Conservation (phyloP, 2,888 invertebrate species). For the Tinea trinotella region DNA sequence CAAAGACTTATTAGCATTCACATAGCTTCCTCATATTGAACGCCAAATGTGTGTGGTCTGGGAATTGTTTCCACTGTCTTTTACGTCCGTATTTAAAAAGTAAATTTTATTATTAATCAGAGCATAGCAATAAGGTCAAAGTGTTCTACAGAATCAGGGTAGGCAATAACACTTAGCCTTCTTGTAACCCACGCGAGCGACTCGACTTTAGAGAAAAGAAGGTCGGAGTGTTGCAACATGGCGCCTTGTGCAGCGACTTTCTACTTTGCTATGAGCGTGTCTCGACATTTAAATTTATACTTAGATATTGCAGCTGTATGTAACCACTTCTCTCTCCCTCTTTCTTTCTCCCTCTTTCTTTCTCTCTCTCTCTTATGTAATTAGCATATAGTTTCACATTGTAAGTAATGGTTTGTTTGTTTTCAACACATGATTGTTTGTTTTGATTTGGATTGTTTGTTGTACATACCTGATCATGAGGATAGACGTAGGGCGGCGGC, state of each 20-base stretch:
- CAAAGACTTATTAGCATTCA: constrained; percentile 66
- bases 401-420: constrained; percentile 8
- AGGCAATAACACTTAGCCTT: constrained; percentile 47
- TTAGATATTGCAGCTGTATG: constrained; percentile 48
- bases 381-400: not conserved
- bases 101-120: constrained; percentile 43
- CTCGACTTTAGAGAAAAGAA: constrained; percentile 45
- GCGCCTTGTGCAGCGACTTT: constrained; percentile 63
- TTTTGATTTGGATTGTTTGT: not conserved
- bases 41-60: not conserved
- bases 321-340: constrained; percentile 57
- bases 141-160: constrained; percentile 39
- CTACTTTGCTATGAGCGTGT: constrained; percentile 60
- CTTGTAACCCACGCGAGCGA: constrained; percentile 23
- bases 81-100: no score
- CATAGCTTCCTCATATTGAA: constrained; percentile 48
- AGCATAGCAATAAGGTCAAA: constrained; percentile 59
- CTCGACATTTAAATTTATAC: constrained; percentile 68
- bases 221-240: constrained; percentile 65
- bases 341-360: no score
- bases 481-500: constrained; percentile 82
- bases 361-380: not conserved
- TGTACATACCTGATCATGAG: constrained; percentile 83
- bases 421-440: constrained; percentile 20
- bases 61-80: not conserved